Evolutionary conservation across 2,888 invertebrate species (phyloP), one percentile per base, ranked within the genome.

Genomic region (Apodemia mormo): DNA sequence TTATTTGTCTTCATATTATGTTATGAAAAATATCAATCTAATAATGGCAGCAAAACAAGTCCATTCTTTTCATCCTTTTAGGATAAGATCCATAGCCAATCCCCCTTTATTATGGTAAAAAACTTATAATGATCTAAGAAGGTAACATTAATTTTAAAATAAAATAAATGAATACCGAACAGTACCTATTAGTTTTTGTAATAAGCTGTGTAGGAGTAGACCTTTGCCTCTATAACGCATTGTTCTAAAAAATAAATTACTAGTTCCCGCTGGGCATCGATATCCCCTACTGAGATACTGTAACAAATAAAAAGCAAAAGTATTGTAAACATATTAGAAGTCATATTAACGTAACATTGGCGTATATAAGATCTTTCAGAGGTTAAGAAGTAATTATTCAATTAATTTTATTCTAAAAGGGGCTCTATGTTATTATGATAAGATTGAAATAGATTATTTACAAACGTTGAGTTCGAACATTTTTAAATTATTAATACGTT

Each of bases 231-330:
- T 61, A 30, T 61, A 30, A 61, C 2, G 61, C 61, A 61, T 61
- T 61, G 61, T 33, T 61, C 61, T 61, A 61, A 61, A 61, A 61
- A 61, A 61, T 61, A 61, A 61, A 61, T 61, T 61, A 61, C 61
- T 30, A 61, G 61, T 61, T 61, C 61, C 61, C 61, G 61, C 61
- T 61, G 61, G 61, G 61, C 33, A 33, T 33, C 61, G 12, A 61
- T 61, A 61, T 61, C 33, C 61, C 61, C 61, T 61, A 61, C 61
- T 58, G 58, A 5, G 61, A 61, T 61, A 7, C 2, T 14, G 14
- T 14, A 5, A 33, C 33, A 33, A 33, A 30, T 0, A 30, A 29
- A 30, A 61, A 14, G 6, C 30, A 14, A 61, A 61, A 14, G 14
- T 33, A 61, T 14, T 61, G 1, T 4, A 14, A 14, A 12, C 5